Evolutionary conservation across 2,888 invertebrate genomes (phyloP).

Genomic region (Melieria crassipennis): DNA sequence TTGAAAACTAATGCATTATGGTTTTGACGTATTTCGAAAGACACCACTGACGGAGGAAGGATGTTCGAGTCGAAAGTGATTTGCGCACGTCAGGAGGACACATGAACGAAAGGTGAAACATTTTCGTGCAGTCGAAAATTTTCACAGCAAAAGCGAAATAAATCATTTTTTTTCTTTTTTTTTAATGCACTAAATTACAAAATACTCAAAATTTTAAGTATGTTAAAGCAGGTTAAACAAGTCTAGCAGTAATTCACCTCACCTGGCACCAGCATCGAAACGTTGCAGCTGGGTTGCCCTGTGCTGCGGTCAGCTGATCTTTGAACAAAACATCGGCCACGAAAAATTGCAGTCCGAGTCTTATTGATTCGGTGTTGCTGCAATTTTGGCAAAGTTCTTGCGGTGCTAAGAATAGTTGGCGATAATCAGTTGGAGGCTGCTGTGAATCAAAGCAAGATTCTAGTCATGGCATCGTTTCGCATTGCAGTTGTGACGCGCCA

Average conservation of each 20-base stretch:
- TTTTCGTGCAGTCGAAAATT: no score
- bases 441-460: neutral
- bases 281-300: no score
- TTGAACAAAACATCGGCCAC: neutral
- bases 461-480: slow-evolving; percentile 52
- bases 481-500: slow-evolving; percentile 43
- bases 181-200: no score
- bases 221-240: no score
- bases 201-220: no score
- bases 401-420: neutral
- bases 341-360: neutral
- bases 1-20: neutral
- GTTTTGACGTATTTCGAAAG: neutral
- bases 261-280: no score
- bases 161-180: no score
- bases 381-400: neutral
- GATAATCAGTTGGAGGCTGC: no score
- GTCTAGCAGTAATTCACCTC: no score
- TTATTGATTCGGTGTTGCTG: neutral
- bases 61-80: neutral
- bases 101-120: neutral
- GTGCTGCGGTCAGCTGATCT: neutral
- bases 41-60: slow-evolving; percentile 22
- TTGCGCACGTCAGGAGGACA: neutral
- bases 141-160: no score